Conservation (phyloP, 2,888 invertebrate genomes). For the Apamea epomidion region DNA sequence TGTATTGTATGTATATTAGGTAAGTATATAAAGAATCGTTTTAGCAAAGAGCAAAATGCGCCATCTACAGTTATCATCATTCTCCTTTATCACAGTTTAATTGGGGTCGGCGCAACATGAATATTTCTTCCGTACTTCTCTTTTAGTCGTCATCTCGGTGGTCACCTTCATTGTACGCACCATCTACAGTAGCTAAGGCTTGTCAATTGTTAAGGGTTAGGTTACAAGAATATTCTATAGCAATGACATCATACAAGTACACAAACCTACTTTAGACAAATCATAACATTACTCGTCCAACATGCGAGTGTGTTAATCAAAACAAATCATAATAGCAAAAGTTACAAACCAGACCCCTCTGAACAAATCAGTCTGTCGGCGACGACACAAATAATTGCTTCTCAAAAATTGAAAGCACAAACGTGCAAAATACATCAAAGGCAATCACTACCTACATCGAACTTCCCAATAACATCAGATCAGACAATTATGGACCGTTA, state of each 20-base stretch:
- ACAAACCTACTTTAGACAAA: constrained; percentile 9
- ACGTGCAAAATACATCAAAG: constrained; percentile 65
- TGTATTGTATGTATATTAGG: not conserved
- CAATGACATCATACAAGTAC: not conserved
- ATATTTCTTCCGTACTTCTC: not conserved
- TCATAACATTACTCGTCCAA: not conserved
- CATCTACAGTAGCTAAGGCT: not conserved
- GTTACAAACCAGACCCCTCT: constrained; percentile 21
- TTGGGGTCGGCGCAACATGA: not conserved
- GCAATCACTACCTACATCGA: constrained; percentile 46
- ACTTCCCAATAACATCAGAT: constrained; percentile 46
- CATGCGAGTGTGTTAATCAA: constrained; percentile 6
- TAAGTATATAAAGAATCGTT: not conserved
- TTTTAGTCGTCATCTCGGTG: not conserved
- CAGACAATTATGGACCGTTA: constrained; percentile 60
- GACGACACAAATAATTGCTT: constrained; percentile 54
- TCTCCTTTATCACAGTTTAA: not conserved
- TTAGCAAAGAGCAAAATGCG: not conserved
- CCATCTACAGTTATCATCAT: not conserved
- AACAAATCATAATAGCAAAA: constrained; percentile 18
- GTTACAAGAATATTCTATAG: not conserved
- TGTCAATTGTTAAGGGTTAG: not conserved
- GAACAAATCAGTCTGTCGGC: constrained; percentile 17
- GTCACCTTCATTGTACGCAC: not conserved
- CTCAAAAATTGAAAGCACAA: constrained; percentile 58